Percentiles rank a stretch among this genome's conserved stretches.
phyloP scores from a whole-genome alignment of 2,888 invertebrate species.

The Acrobasis repandana region DNA sequence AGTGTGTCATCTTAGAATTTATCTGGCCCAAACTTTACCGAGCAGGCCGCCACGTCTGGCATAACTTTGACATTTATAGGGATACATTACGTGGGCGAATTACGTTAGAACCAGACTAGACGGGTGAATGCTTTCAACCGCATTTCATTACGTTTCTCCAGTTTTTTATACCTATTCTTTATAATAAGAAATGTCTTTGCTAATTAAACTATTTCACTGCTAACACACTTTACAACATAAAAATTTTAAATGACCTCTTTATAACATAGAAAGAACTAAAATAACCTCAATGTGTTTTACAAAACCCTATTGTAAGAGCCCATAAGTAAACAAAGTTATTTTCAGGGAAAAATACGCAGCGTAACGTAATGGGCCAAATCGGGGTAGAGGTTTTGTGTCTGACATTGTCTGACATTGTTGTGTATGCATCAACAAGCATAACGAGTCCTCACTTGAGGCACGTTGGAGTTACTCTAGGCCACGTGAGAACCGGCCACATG shows the following conservation, averaged over 20 bases:
- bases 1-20: slow-evolving; percentile 7
- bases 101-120: neutral
- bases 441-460: neutral
- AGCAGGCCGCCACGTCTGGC: neutral
- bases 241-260: neutral
- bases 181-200: neutral
- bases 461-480: neutral
- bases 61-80: slow-evolving; percentile 5
- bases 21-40: slow-evolving; percentile 4
- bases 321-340: slow-evolving; percentile 11
- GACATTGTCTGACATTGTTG: neutral
- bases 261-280: neutral
- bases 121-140: neutral
- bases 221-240: neutral
- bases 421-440: too few species aligned
- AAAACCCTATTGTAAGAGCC: neutral
- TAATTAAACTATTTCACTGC: neutral
- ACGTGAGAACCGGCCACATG: neutral
- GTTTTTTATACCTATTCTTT: neutral
- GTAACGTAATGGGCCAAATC: neutral
- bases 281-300: neutral
- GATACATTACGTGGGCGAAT: slow-evolving; percentile 11
- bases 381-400: neutral
- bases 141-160: neutral
- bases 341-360: neutral